Base-by-base conservation (phyloP, 1,140 invertebrate genomes). In the Drosophila kikkawai region DNA sequence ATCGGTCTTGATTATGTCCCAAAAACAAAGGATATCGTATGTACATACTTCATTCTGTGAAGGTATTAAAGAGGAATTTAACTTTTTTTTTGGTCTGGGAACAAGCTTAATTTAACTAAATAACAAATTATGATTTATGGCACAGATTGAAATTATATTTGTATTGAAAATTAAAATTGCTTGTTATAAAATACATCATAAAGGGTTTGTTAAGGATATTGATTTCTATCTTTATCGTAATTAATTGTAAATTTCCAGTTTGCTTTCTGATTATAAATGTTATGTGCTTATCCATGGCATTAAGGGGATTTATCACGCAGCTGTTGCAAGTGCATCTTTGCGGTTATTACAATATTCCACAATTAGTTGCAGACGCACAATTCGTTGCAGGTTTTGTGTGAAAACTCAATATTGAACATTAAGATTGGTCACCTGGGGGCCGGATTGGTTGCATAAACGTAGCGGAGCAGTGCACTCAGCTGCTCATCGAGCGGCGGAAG, bases 391-490 rank as follows among this genome's bases (percentile, higher is more conserved):
- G 12, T 26, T 53, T 66, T 65, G 50, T 42, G 53, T 19, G 13
- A 41, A 61, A 47, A 41, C 39, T 26, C 39, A 73, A 73, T 73
- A 73, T 73, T 73, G 66, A 42, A 66, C 51, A 76, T 75, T 57
- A 75, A 75, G 44, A 71, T 73, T 59, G 69, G 66, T n/a, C 69
- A 73, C 69, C 69, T 73, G 69, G 69, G 66, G 34, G 44, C 29
- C 26, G 65, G 15, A 69, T 51, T 50, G 17, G 36, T 26, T 64
- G 45, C 44, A 39, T n/a, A 37, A 22, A 32, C 7, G 44, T 15
- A 29, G 19, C 34, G 47, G 42, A 60, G 44, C 26, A 29, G 51
- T 69, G 74, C 82, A 69, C 71, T 80, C 82, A 81, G 81, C 56
- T 84, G 73, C 32, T 64, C 73, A 55, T 53, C 36, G 45, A 29